A percentile compares a stretch with the other conserved stretches of the same genome.
Conservation (phyloP, 2,888 invertebrate species). For the Tortrix viridana region DNA sequence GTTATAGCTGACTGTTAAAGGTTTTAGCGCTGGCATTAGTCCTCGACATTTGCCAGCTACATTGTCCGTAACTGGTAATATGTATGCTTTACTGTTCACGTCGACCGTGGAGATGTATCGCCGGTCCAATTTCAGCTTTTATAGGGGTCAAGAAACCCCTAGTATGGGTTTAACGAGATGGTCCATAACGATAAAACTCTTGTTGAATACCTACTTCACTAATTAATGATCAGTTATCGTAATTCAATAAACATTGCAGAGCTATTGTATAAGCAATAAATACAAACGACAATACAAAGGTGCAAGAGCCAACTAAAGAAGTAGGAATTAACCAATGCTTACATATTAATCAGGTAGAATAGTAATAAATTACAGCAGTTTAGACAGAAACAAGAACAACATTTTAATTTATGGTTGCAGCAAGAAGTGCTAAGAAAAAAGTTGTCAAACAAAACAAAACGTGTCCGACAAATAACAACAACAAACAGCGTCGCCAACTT, state of each 20-base stretch:
- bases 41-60: conserved; percentile 34
- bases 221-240: conserved; percentile 4
- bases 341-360: conserved; percentile 18
- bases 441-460: conserved; percentile 69
- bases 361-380: conserved; percentile 25
- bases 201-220: conserved; percentile 10
- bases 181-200: conserved; percentile 19
- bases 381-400: conserved; percentile 16
- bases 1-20: conserved; percentile 80
- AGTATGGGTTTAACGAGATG: conserved; percentile 15
- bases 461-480: conserved; percentile 45
- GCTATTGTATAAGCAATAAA: background rate
- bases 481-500: conserved; percentile 59
- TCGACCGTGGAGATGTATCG: conserved; percentile 12
- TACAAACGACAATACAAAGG: too few species aligned
- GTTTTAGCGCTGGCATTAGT: conserved; percentile 73
- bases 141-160: conserved; percentile 22
- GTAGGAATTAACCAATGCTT: too few species aligned
- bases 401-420: conserved; percentile 27
- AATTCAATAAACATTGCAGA: background rate
- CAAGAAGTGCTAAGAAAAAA: conserved; percentile 25
- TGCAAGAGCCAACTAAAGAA: too few species aligned
- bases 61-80: conserved; percentile 36
- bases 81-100: conserved; percentile 34
- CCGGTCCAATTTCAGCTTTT: conserved; percentile 27